A percentile compares a stretch with the other conserved stretches of the same genome.
Evolutionary conservation across 2,113 vertebrate genomes (phyloP).

Genomic region (Cariama cristata): DNA sequence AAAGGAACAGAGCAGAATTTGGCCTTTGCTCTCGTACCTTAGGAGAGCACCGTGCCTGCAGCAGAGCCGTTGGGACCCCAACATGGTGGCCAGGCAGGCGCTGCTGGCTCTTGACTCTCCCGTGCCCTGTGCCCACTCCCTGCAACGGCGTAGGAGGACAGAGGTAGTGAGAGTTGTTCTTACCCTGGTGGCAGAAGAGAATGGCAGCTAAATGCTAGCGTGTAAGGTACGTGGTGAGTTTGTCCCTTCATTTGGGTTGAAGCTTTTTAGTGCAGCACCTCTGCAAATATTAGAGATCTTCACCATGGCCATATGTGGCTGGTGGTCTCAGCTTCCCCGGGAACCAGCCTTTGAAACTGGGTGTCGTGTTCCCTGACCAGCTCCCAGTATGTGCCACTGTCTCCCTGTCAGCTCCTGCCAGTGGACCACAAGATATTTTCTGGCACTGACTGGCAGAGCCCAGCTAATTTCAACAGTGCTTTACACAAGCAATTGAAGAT

Average conservation of each 20-base stretch:
- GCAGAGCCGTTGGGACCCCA: background rate
- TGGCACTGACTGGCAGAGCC: background rate
- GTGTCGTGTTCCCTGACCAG: background rate
- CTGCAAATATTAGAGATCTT: background rate
- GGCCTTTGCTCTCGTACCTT: background rate
- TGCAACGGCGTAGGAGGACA: background rate
- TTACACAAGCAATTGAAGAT: background rate
- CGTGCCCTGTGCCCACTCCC: background rate
- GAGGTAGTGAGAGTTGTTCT: background rate
- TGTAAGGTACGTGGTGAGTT: background rate
- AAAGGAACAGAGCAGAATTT: conserved; percentile 6
- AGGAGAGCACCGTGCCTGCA: fast-evolving
- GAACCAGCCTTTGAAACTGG: background rate
- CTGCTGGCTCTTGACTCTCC: background rate
- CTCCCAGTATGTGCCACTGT: background rate
- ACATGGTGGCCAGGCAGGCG: background rate
- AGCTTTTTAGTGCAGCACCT: background rate
- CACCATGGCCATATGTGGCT: background rate
- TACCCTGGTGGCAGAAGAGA: background rate
- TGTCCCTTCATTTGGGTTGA: background rate
- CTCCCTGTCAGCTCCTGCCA: background rate
- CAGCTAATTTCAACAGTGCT: background rate
- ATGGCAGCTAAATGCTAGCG: background rate
- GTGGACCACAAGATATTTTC: background rate
- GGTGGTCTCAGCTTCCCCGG: background rate